Evolutionary conservation across 2,888 invertebrate species (phyloP), one percentile per base, ranked within the genome.

Genomic region (Hylaea fasciaria): DNA sequence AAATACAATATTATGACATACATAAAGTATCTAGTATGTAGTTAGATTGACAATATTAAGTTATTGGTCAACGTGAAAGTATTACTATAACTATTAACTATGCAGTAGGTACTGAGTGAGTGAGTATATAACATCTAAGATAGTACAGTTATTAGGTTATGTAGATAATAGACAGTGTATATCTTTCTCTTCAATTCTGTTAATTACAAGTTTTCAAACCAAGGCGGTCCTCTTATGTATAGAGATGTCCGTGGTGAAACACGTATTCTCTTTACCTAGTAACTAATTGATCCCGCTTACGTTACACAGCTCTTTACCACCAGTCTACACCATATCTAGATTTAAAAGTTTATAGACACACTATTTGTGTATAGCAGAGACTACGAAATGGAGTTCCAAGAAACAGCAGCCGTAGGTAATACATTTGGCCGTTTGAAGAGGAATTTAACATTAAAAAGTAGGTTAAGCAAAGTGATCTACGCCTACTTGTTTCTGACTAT

Each of bases 401-500:
- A 59, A 69, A 69, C 64, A 73, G 73, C 22, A 14, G 28, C 41
- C 46, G 48, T 28, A 43, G 7, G 9, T n/a, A 56, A n/a, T 44
- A 32, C 13, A 45, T 41, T 39, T 14, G 49, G n/a, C 40, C 45
- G 48, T 37, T 37, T 3, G n/a, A 49, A 45, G 28, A 45, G 17
- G 28, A 48, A 53, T 52, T 39, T 11, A 29, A 46, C 37, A 50
- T 54, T 53, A 58, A 62, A 65, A 62, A 39, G 22, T 22, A 46
- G 9, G 22, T 22, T 13, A 53, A 39, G 32, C 17, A 39, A 12
- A 61, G 48, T 32, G 12, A 41, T 70, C 69, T 94, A 95, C 82
- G 94, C 94, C 94, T 95, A 95, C 86, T 94, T 95, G 82, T 95
- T 96, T 85, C 95, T 94, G 77, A 94, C 90, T 72, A 95, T 95